A percentile compares a stretch with the other conserved stretches of the same genome.
phyloP scores from a whole-genome alignment of 2,113 vertebrate species.

The Rhagologus leucostigma region DNA sequence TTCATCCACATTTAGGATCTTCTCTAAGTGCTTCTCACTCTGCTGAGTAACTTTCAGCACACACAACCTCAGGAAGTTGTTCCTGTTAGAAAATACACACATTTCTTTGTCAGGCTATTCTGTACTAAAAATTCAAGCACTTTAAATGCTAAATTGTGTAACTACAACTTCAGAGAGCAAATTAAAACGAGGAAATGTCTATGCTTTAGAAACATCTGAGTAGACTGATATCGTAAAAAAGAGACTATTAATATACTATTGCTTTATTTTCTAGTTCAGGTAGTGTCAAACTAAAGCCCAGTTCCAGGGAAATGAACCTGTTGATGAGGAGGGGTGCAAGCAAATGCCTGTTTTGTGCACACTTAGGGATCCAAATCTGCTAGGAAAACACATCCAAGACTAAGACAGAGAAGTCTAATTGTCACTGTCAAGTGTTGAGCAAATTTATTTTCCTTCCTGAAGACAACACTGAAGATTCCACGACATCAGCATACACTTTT shows the following conservation, averaged over 20 bases:
- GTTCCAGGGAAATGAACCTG: neutral
- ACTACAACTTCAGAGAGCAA: neutral
- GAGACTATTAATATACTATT: neutral
- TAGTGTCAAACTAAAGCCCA: neutral
- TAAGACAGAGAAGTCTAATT: neutral
- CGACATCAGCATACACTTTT: neutral
- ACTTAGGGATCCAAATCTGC: neutral
- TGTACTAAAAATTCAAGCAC: neutral
- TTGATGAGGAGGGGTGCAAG: fast-evolving
- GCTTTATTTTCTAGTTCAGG: neutral
- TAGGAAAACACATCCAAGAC: neutral
- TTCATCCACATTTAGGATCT: conserved; percentile 98
- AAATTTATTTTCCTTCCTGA: neutral
- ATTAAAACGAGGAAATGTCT: neutral
- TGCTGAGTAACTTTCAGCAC: conserved; percentile 98
- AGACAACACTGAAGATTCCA: neutral
- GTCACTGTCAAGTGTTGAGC: neutral
- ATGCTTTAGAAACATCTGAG: neutral
- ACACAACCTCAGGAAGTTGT: conserved; percentile 94
- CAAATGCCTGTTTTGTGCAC: neutral
- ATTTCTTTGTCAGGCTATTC: neutral
- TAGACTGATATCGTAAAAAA: neutral
- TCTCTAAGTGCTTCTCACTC: conserved; percentile 97
- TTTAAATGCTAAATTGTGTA: neutral
- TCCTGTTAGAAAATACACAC: conserved; percentile 70